Base-by-base conservation (phyloP, 1,140 invertebrate species). In the Drosophila grimshawi region DNA sequence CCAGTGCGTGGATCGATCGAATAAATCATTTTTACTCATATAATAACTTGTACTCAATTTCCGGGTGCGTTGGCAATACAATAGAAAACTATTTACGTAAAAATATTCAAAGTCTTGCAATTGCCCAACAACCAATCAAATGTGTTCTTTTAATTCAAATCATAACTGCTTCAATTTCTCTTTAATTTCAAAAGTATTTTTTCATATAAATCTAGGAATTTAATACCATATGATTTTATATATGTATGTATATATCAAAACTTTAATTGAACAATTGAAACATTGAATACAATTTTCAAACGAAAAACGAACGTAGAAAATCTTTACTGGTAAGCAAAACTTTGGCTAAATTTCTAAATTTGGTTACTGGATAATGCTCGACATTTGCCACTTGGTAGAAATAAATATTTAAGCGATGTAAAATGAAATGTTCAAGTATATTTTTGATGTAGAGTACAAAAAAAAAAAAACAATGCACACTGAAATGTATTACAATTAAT, bases 11-110 rank as follows among this genome's bases (percentile, higher is more conserved):
- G 76, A 74, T 55, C 63, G 64, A 35, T 65, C 60, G 64, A 57
- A 88, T 86, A 88, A 88, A 86, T 88, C 83, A 86, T 86, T 33
- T 83, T 59, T 76, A 46, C 71, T 3, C 57, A 73, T 75, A 75
- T 65, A 48, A 69, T 43, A 65, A 71, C 56, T 65, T 78, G 66
- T 78, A 61, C 83, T 71, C 74, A 56, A 86, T 75, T 81, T 85
- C 75, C 68, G 73, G 29, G 30, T 59, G 57, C 61, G 64, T 33
- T 62, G 41, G 27, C 62, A 62, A 83, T 55, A 67, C 57, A 76
- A 82, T 57, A 48, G 51, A 60, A 63, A 70, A 80, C 60, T 78
- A 75, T 73, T 80, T 78, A 59, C 45, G 57, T 49, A 49, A 41
- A 68, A 64, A 66, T 68, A 41, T n/a, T 45, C 48, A 56, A 51